phyloP scores from a whole-genome alignment of 1,140 invertebrate species.

The Elymnias hypermnestra region DNA sequence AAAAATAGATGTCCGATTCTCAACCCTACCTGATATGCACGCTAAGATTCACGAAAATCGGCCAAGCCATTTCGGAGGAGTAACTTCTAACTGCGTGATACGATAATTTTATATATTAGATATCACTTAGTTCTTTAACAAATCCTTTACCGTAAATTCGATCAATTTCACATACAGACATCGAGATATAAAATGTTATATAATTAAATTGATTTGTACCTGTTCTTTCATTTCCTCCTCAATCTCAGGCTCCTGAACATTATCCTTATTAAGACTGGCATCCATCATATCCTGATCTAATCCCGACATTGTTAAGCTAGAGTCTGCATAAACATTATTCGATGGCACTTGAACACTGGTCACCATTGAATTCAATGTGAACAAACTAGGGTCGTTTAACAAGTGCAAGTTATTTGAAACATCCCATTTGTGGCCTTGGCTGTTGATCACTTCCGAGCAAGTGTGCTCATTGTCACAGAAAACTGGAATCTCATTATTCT shows the following conservation, averaged over 20 bases:
- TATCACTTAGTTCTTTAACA: too few species aligned
- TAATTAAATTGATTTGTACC: too few species aligned
- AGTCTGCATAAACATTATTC: conserved; percentile 67
- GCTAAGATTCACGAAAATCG: too few species aligned
- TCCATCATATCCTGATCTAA: conserved; percentile 76
- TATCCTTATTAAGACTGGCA: conserved; percentile 51
- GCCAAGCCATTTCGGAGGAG: too few species aligned
- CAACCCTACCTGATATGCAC: too few species aligned
- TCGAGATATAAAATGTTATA: too few species aligned
- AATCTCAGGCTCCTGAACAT: conserved; percentile 18
- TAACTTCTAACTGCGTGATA: too few species aligned
- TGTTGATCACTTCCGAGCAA: conserved; percentile 69
- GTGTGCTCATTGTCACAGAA: conserved; percentile 65
- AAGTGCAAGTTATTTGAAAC: conserved; percentile 77
- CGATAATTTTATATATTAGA: too few species aligned
- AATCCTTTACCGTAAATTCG: too few species aligned
- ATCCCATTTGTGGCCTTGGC: conserved; percentile 78
- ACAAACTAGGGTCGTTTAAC: conserved; percentile 73
- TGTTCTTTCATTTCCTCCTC: conserved; percentile 55
- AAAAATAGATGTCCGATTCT: too few species aligned
- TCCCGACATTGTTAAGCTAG: conserved; percentile 76
- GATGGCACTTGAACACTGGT: conserved; percentile 58
- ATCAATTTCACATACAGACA: too few species aligned
- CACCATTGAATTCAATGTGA: conserved; percentile 75
- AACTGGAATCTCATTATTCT: conserved; percentile 27